These are phyloP conservation scores for Ctenodactylus gundi DNA, from an alignment of 2,113 vertebrate genomes.

Conservation along the genomic window DNA sequence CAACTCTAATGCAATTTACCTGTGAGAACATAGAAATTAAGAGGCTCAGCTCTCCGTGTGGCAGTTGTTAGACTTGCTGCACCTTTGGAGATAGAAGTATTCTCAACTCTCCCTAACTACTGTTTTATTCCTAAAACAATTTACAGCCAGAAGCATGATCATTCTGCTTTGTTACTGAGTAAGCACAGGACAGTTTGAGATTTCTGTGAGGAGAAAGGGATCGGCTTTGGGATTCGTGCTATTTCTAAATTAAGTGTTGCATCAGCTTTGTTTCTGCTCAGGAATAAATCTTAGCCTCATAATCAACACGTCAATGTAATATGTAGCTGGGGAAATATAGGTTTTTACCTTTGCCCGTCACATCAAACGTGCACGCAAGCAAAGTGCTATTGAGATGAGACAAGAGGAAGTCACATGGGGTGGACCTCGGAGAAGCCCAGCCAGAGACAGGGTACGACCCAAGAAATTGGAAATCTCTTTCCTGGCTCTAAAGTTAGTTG, in stretches of 20 bases:
- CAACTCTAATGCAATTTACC: background rate
- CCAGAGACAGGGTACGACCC: background rate
- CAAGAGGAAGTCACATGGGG: background rate
- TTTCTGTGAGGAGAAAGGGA: background rate
- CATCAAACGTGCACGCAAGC: background rate
- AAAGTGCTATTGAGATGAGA: background rate
- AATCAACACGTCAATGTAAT: background rate
- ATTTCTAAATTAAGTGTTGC: constrained; percentile 58
- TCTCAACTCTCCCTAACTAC: background rate
- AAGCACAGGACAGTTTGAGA: background rate
- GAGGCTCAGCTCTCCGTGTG: background rate
- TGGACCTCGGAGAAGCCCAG: background rate
- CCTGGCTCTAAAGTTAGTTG: background rate
- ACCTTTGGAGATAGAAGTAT: background rate
- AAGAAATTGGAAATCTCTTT: background rate
- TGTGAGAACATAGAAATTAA: background rate
- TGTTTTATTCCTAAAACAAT: background rate
- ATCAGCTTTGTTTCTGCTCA: constrained; percentile 13
- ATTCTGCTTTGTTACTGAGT: constrained; percentile 52
- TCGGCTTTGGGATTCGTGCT: constrained; percentile 3
- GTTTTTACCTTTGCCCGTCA: background rate
- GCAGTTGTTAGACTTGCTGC: background rate
- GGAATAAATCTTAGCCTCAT: constrained; percentile 34
- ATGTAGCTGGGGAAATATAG: background rate
- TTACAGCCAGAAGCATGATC: background rate